phyloP scores from a whole-genome alignment of 2,888 invertebrate species.

The Caenorhabditis sp. region DNA sequence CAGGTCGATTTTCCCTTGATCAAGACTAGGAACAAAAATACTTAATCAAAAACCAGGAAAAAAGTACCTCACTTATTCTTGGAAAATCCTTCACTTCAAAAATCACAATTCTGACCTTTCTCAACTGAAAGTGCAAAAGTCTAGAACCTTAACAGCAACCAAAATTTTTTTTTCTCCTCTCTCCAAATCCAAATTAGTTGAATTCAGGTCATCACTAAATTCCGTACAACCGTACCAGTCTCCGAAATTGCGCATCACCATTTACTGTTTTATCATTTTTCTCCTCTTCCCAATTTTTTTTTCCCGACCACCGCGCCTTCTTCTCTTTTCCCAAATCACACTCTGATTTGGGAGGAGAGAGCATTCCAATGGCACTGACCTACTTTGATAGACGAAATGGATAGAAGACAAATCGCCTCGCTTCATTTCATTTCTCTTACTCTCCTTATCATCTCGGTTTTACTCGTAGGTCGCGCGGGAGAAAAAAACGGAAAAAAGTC shows the following conservation, averaged over 20 bases:
- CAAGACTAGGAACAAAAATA: too few species aligned
- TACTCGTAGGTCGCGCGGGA: conserved; percentile 1
- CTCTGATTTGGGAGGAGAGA: conserved; percentile 54
- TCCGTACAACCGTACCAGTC: conserved; percentile 60
- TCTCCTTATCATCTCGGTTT: conserved; percentile 25
- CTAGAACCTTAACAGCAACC: neutral
- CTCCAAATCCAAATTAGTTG: conserved; percentile 38
- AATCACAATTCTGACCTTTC: too few species aligned
- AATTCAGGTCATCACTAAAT: conserved; percentile 60
- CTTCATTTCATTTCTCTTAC: conserved; percentile 33
- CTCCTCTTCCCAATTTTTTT: neutral
- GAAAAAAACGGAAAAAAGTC: neutral
- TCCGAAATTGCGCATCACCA: conserved; percentile 45
- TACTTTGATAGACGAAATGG: conserved; percentile 49
- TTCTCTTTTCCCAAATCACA: conserved; percentile 27
- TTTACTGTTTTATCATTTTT: conserved; percentile 42
- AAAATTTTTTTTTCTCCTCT: neutral
- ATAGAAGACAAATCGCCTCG: conserved; percentile 48
- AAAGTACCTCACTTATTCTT: too few species aligned
- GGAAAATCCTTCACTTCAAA: too few species aligned
- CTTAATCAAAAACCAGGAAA: too few species aligned
- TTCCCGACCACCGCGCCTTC: neutral
- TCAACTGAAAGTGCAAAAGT: conserved; percentile 10
- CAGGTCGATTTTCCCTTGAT: too few species aligned
- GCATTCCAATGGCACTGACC: conserved; percentile 69